Evolutionary conservation across 2,113 vertebrate genomes (phyloP), one percentile per base, ranked within the genome.

Genomic region (Phodopus roborovskii): DNA sequence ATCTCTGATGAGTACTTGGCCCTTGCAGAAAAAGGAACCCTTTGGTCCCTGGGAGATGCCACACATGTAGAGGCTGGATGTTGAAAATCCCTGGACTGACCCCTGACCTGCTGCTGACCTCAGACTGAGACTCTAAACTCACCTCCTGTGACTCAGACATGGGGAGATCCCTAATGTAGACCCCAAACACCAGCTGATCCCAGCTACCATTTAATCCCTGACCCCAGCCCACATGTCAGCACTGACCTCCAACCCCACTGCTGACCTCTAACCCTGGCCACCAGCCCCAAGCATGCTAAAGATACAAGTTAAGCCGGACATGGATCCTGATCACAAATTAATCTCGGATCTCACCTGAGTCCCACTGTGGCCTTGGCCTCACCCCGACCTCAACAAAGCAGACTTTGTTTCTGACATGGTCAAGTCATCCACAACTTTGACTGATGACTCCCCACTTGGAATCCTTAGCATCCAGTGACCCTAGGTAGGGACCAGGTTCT

Each of bases 21-120:
- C 3, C 33, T 70, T 66, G 20, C 16, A 5, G 56, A 86, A 71
- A 39, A n/a, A 71, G 5, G 36, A 0, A n/a, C 53, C 28, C 36
- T 88, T 33, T 2, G 1, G 50, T n/a, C 5, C 9, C 50, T 7
- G 5, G 33, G 53, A 77, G 53, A 58, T 56, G 22, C 64, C 1
- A 0, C 0, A 4, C 42, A 73, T 3, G 5, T 17, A n/a, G 19
- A 15, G 11, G 13, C 82, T 9, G 7, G 1, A 26, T 42, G 48
- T 15, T 13, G 13, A 45, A 64, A 62, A 9, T 19, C 39, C n/a
- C 68, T 2, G 42, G 17, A 13, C 0, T 3, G 26, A 53, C 33
- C 42, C 5, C 56, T 62, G 4, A 13, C 17, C 33, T 56, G 45
- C 56, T 19, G 3, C 60, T 64, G 64, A 64, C 88, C 68, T 92